phyloP scores from a whole-genome alignment of 2,797 vertebrate species.

The Euthynnus affinis region DNA sequence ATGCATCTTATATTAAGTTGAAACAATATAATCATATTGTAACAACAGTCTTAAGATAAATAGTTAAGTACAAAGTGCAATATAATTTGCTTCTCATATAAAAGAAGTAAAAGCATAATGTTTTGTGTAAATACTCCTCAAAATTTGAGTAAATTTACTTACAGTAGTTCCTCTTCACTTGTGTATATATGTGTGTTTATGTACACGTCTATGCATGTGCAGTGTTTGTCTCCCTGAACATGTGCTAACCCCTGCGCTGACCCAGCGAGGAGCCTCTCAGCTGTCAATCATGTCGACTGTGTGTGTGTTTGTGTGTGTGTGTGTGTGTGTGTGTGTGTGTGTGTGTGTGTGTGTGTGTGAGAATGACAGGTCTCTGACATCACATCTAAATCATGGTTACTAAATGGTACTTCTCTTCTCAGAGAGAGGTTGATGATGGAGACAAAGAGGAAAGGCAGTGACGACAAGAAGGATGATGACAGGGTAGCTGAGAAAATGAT shows the following conservation, averaged over 20 bases:
- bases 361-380: slow-evolving; percentile 60
- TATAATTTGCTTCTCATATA: neutral
- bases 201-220: neutral
- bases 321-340: neutral
- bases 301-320: neutral
- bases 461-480: slow-evolving; percentile 63
- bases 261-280: slow-evolving; percentile 23
- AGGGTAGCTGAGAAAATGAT: slow-evolving; percentile 40
- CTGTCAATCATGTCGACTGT: slow-evolving; percentile 55
- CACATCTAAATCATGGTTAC: slow-evolving; percentile 60
- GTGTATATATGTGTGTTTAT: slow-evolving; percentile 4
- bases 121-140: neutral
- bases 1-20: too few relatives aligned
- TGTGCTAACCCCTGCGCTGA: slow-evolving; percentile 34
- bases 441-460: slow-evolving; percentile 64
- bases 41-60: neutral
- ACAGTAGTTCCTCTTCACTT: neutral
- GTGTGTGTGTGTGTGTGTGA: neutral
- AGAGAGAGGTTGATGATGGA: slow-evolving; percentile 49
- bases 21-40: neutral
- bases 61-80: neutral
- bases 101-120: neutral
- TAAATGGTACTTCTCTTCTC: slow-evolving; percentile 55
- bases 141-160: neutral
- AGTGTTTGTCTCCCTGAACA: slow-evolving; percentile 19